Evolutionary conservation across 2,797 vertebrate genomes (phyloP), one percentile per base, ranked within the genome.

Genomic region (Myotis findleyi): DNA sequence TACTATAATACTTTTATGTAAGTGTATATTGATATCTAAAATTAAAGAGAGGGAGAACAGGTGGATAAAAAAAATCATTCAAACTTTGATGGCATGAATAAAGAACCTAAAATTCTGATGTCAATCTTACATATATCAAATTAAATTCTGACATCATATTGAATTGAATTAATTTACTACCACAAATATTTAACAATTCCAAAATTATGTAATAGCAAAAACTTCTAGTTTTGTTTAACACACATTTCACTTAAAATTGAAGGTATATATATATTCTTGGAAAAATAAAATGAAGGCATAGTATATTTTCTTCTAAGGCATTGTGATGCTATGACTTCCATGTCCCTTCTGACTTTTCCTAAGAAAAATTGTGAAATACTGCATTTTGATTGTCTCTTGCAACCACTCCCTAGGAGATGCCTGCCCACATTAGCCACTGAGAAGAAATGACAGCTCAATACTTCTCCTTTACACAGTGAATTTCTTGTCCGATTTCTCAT

Each of bases 161-260:
- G 44, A 76, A 73, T 10, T 83, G 6, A 64, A 80, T 59, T 38
- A 76, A 30, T 66, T 82, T 71, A 68, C 20, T 64, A 66, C 91
- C 44, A 71, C n/a, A 59, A 69, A 57, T 87, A 81, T 83, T 82
- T 83, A 90, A 64, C 12, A 85, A 84, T 71, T 94, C 18, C 38
- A 76, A 93, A 73, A 76, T 81, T 55, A 84, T 57, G 33, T 71
- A 33, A 59, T 57, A 92, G 87, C 47, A 73, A 93, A 83, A 76
- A 44, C 3, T 77, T 6, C 9, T 71, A 59, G 21, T 64, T 93
- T 72, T 68, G 5, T 11, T 49, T 66, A 75, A 57, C 62, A 1
- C 30, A 30, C 47, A 2, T 20, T 92, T 89, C 5, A 57, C 7
- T 82, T 91, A 80, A 5, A 87, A 72, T 57, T 62, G 18, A 83